phyloP scores from a whole-genome alignment of 1,140 invertebrate genomes.

The Gonioctena quinquepunctata region DNA sequence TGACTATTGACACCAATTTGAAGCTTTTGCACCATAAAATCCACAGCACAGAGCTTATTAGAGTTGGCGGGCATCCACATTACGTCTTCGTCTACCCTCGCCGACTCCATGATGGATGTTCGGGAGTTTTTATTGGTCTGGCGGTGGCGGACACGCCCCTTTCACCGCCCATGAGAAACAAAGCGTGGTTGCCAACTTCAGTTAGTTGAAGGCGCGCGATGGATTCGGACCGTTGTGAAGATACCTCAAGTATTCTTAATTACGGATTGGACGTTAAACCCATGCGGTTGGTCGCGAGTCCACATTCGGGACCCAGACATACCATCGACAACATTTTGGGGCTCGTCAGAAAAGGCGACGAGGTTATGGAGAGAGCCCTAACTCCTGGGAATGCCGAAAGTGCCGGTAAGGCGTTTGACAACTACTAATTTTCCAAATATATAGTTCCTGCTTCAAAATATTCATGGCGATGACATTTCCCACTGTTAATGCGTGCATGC shows the following conservation, averaged over 20 bases:
- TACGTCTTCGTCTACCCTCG: slow-evolving; percentile 31
- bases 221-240: slow-evolving; percentile 54
- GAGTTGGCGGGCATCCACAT: slow-evolving; percentile 32
- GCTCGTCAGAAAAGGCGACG: slow-evolving; percentile 48
- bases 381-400: slow-evolving; percentile 52
- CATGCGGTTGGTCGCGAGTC: slow-evolving; percentile 49
- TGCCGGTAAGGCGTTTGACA: slow-evolving; percentile 43
- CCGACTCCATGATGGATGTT: slow-evolving; percentile 47
- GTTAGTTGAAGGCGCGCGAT: slow-evolving; percentile 51
- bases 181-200: slow-evolving; percentile 41
- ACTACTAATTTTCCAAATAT: too few species aligned
- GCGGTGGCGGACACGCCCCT: slow-evolving; percentile 29
- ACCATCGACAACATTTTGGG: slow-evolving; percentile 58
- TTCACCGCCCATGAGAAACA: slow-evolving; percentile 36
- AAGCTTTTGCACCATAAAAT: slow-evolving; percentile 38
- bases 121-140: slow-evolving; percentile 32
- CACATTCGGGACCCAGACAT: slow-evolving; percentile 52
- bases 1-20: slow-evolving; percentile 40
- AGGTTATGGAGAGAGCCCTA: slow-evolving; percentile 41
- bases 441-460: too few species aligned
- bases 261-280: slow-evolving; percentile 51
- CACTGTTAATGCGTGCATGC: too few species aligned
- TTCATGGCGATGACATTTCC: too few species aligned
- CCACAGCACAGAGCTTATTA: slow-evolving; percentile 34
- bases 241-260: slow-evolving; percentile 47